Conservation (phyloP, 2,888 invertebrate species). For the Mimachlamys varia region DNA sequence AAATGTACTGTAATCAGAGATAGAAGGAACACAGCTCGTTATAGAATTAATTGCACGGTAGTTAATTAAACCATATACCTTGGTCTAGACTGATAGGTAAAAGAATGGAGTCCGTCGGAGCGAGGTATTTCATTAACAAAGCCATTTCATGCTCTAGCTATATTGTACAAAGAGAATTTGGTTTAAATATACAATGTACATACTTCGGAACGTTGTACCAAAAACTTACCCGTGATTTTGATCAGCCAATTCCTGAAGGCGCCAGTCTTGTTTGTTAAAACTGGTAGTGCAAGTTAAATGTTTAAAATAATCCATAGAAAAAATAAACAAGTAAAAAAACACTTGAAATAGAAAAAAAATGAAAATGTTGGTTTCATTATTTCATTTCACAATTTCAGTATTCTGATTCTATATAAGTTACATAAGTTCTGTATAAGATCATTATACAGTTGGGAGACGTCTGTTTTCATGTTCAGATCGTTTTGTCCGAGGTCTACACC, state of each 20-base stretch:
- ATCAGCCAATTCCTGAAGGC: too few species aligned
- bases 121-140: background rate
- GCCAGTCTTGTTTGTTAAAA: background rate
- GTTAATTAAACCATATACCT: constrained; percentile 9
- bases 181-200: background rate
- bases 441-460: background rate
- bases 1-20: background rate
- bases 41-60: background rate
- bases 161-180: background rate
- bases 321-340: background rate
- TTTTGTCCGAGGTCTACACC: background rate
- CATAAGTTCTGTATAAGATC: too few species aligned
- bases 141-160: background rate
- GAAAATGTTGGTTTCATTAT: background rate
- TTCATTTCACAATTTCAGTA: background rate
- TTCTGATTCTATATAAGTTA: background rate
- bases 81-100: constrained; percentile 1
- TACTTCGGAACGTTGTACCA: background rate
- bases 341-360: background rate
- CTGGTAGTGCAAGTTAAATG: background rate
- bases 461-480: background rate
- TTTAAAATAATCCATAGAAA: background rate
- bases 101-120: background rate
- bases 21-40: background rate
- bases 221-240: background rate